These are phyloP conservation scores for Palloptera scutellata DNA, from an alignment of 2,888 invertebrate species.

Conservation along the genomic window DNA sequence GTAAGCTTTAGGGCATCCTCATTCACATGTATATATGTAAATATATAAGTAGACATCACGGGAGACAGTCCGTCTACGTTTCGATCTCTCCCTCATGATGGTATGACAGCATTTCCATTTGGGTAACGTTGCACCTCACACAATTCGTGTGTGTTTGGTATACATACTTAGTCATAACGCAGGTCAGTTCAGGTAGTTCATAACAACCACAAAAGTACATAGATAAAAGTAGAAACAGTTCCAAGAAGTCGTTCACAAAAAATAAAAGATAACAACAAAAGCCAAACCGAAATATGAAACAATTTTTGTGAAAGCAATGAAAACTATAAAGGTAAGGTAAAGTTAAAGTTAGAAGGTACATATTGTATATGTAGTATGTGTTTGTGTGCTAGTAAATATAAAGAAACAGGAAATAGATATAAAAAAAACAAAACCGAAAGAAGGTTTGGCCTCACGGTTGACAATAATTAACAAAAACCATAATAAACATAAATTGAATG, in stretches of 20 bases:
- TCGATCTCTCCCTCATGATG: too few relatives aligned
- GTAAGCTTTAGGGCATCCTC: too few relatives aligned
- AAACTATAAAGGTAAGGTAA: too few relatives aligned
- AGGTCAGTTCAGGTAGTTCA: not conserved
- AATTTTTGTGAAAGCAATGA: not conserved
- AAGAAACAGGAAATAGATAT: conserved; percentile 23
- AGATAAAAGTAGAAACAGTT: conserved; percentile 23
- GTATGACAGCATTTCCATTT: not conserved
- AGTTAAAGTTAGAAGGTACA: too few relatives aligned
- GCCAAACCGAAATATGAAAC: not conserved
- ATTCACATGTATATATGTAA: too few relatives aligned
- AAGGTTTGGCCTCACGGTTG: conserved; percentile 23
- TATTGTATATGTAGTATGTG: too few relatives aligned
- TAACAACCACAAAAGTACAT: not conserved
- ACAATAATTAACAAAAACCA: conserved; percentile 22
- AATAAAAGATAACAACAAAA: conserved; percentile 8
- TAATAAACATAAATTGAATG: conserved; percentile 27
- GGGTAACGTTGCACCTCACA: not conserved
- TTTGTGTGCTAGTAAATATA: too few relatives aligned
- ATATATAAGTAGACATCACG: too few relatives aligned
- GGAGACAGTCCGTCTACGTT: too few relatives aligned
- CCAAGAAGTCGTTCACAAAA: conserved; percentile 31
- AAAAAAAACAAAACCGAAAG: conserved; percentile 35
- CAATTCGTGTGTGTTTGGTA: not conserved
- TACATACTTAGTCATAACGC: not conserved